phyloP scores from a whole-genome alignment of 2,797 vertebrate species.

The Pipistrellus pipistrellus region DNA sequence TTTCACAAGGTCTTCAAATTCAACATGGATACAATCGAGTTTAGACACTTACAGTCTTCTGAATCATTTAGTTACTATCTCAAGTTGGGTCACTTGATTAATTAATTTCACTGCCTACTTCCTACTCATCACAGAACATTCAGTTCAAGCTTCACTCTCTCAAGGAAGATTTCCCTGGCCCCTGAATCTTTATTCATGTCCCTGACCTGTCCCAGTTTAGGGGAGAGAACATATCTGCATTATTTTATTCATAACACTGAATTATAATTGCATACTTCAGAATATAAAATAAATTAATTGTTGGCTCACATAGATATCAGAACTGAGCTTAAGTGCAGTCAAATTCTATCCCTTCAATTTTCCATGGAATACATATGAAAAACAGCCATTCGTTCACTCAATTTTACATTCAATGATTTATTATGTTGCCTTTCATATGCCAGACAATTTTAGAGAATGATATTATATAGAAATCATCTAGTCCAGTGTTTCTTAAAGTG shows the following conservation, averaged over 20 bases:
- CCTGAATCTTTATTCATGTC: not conserved
- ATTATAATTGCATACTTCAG: not conserved
- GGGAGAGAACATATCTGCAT: not conserved
- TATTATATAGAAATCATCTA: not conserved
- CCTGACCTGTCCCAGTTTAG: not conserved
- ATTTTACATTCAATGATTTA: not conserved
- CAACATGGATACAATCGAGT: not conserved
- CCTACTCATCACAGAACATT: not conserved
- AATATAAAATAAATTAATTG: not conserved
- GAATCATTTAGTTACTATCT: not conserved
- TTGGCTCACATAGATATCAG: not conserved
- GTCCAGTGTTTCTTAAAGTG: too few relatives aligned
- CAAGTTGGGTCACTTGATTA: not conserved
- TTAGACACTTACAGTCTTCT: not conserved
- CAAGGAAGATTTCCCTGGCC: not conserved
- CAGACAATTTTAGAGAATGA: not conserved
- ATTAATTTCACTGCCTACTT: not conserved
- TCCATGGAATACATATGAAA: not conserved
- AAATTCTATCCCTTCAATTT: not conserved
- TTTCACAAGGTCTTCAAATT: slow-evolving; percentile 1
- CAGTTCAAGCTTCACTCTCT: not conserved
- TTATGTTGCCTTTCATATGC: not conserved
- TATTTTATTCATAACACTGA: not conserved
- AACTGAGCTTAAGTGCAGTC: not conserved
- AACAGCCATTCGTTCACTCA: not conserved